Evolutionary conservation across 2,888 invertebrate species (phyloP), one percentile per base, ranked within the genome.

Genomic region (Himalopsyche kuldschensis): DNA sequence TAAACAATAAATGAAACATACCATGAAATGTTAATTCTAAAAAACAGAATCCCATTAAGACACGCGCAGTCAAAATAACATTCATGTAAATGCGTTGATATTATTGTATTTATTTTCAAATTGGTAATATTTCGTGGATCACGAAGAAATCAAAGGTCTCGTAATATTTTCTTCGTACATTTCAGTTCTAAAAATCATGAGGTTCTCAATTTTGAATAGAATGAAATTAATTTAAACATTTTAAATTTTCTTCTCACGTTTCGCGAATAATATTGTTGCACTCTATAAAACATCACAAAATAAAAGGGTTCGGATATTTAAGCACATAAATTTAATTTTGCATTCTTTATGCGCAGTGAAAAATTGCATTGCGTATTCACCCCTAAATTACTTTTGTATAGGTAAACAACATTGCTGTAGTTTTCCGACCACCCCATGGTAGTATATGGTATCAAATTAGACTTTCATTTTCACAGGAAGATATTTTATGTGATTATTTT

Each of bases 401-500:
- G 27, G 69, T 69, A 69, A 69, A 69, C 69, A 69, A 30, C 69
- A 69, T 4, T 69, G 27, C 24, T 30, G 27, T 69, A 69, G 69
- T 69, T 69, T 69, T 30, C 41, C 15, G 20, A 69, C 69, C 30
- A 69, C 69, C 69, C 69, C 30, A 69, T 69, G 15, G 10, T 15
- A 11, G 27, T 11, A 69, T 27, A 69, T 30, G 30, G 15, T 27
- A 27, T 30, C 15, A 69, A 69, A 27, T 69, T 69, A 69, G 30
- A 69, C 15, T 69, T 69, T 69, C 69, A 15, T 27, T 69, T 27
- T 27, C 69, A 30, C 27, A 69, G 69, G 69, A 69, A 69, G 69
- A 69, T 69, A 30, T 81, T 76, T 81, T 63, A 78, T 83, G 55
- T 48, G 78, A 78, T 84, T 84, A 80, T 85, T 83, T 82, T 84